These are phyloP conservation scores for Nymphicus hollandicus DNA, from an alignment of 2,113 vertebrate species.

Conservation along the genomic window DNA sequence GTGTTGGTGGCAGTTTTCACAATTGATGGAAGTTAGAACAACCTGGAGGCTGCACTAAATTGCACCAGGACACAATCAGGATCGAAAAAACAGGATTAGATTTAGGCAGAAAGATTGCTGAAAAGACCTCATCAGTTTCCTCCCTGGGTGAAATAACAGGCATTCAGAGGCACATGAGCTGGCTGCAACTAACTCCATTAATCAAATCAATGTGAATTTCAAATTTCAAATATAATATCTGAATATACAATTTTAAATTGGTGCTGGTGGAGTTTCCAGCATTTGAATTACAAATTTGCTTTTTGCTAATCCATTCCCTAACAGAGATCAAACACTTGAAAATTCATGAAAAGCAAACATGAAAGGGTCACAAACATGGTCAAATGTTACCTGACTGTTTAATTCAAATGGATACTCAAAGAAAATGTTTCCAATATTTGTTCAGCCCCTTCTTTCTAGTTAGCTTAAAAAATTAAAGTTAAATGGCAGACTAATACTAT, in stretches of 20 bases:
- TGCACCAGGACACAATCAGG: background rate
- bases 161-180: background rate
- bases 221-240: slow-evolving; percentile 60
- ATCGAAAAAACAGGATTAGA: background rate
- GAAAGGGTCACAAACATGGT: slow-evolving; percentile 64
- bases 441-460: slow-evolving; percentile 51
- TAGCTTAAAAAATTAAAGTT: slow-evolving; percentile 69
- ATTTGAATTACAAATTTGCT: slow-evolving; percentile 70
- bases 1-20: background rate
- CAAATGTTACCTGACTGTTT: slow-evolving; percentile 64
- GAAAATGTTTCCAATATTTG: slow-evolving; percentile 64
- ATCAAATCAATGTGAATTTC: slow-evolving; percentile 61
- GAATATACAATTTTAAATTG: slow-evolving; percentile 62
- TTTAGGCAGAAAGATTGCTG: background rate
- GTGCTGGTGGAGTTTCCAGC: slow-evolving; percentile 30
- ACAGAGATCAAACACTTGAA: slow-evolving; percentile 67
- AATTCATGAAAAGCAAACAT: slow-evolving; percentile 68
- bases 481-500: slow-evolving; percentile 57
- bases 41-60: background rate
- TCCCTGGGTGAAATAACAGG: background rate
- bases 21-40: background rate
- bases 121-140: slow-evolving; percentile 5
- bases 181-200: slow-evolving; percentile 46
- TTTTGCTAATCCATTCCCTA: slow-evolving; percentile 64
- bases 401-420: slow-evolving; percentile 66